Evolutionary conservation across 2,797 vertebrate genomes (phyloP), one percentile per base, ranked within the genome.

Genomic region (Enteromius anoplus): DNA sequence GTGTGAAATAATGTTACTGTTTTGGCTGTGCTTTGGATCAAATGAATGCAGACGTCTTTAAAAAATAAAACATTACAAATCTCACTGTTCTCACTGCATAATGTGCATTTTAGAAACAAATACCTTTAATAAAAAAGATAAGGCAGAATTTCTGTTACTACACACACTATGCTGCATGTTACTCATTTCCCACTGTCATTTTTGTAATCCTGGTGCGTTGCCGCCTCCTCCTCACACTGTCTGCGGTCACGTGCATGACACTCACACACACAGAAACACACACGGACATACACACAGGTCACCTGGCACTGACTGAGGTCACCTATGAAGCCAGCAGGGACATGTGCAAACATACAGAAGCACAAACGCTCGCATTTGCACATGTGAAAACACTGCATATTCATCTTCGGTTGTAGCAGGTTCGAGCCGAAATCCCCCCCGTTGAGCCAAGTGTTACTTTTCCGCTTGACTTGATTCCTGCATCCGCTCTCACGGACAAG

Each of bases 381-480:
- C 62, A 77, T 47, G 32, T 81, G 60, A 72, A 79, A 84, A 64
- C 37, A 34, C 40, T 85, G 78, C 75, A 85, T 81, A 79, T 82
- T 82, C 47, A 85, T 82, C 84, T 72, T 87, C 75, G 71, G 82
- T 29, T 60, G 68, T 82, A 72, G 40, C 75, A 79, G 76, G 58
- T 85, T 79, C 65, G 49, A 82, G 60, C 58, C 40, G 37, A 79
- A 87, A 85, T 78, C 81, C 82, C 26, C 78, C 71, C 78, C 47
- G 79, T 87, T 65, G 53, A 75, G 84, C 80, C 69, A 42, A 85
- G 82, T 84, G 86, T 87, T 85, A 75, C 73, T 68, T 85, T 85
- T 87, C 79, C 81, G 80, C 69, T 81, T 85, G 84, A 85, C 80
- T 87, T 84, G 78, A 80, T 85, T 77, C 9, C 64, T 84, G 78